phyloP scores from a whole-genome alignment of 2,797 vertebrate species.

The Chaetodon trifasciatus region DNA sequence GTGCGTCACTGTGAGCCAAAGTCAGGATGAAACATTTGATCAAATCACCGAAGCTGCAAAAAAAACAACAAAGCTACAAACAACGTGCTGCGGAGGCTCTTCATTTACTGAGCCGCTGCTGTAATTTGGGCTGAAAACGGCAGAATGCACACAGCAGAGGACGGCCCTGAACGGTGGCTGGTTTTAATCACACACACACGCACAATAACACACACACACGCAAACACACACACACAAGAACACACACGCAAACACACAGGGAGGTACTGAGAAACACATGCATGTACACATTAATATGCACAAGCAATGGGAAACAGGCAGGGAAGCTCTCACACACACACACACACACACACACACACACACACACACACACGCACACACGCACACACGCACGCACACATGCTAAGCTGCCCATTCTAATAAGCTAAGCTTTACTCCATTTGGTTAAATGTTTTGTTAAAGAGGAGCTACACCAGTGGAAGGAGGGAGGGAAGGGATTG shows the following conservation, averaged over 20 bases:
- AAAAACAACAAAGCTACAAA: neutral
- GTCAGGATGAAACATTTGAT: slow-evolving; percentile 10
- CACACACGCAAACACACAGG: slow-evolving; percentile 7
- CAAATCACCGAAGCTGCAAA: slow-evolving; percentile 11
- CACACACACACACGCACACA: neutral
- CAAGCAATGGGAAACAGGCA: slow-evolving; percentile 12
- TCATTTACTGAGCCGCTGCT: slow-evolving; percentile 59
- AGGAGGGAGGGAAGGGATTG: neutral
- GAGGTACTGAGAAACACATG: slow-evolving; percentile 2
- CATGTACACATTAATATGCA: slow-evolving; percentile 33
- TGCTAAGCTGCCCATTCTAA: slow-evolving; percentile 57
- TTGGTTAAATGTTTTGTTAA: slow-evolving; percentile 73
- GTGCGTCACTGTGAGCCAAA: neutral
- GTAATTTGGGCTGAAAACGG: slow-evolving; percentile 48
- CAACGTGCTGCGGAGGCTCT: slow-evolving; percentile 36
- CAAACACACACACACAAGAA: slow-evolving; percentile 9
- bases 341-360: slow-evolving; percentile 8
- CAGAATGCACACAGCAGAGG: slow-evolving; percentile 58
- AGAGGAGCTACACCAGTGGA: slow-evolving; percentile 52
- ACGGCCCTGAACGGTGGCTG: slow-evolving; percentile 50
- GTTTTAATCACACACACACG: slow-evolving; percentile 55
- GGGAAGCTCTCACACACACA: neutral
- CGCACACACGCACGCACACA: slow-evolving; percentile 25
- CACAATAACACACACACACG: slow-evolving; percentile 46
- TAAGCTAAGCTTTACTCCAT: slow-evolving; percentile 65